Conservation (phyloP, 53 echinoderm and acorn worm genomes). For the Holothuria scabra region DNA sequence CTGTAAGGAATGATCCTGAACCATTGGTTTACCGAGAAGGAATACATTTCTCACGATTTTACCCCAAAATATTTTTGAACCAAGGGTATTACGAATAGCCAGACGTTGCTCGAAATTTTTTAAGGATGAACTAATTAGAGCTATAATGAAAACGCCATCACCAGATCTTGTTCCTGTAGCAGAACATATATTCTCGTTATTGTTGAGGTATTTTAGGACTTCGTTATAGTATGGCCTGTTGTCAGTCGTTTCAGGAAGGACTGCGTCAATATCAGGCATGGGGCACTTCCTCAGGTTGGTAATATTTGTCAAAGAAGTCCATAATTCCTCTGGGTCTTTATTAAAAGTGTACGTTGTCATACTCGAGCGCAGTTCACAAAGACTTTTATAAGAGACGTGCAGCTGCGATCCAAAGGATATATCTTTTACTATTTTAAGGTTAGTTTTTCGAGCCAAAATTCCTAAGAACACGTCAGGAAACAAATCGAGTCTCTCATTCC, state of each 20-base stretch:
- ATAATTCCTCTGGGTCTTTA: neutral
- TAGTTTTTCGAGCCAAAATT: neutral
- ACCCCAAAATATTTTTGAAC: constrained; percentile 2
- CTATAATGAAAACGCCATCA: constrained; percentile 52
- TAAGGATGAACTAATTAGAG: constrained; percentile 59
- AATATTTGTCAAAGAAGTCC: constrained; percentile 11
- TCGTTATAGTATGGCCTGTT: constrained; percentile 44
- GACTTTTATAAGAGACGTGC: no score
- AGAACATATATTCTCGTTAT: constrained; percentile 31
- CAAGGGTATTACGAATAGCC: constrained; percentile 71
- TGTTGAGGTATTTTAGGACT: constrained; percentile 27
- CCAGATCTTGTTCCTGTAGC: neutral
- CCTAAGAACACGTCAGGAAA: constrained; percentile 19
- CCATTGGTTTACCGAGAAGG: constrained; percentile 40
- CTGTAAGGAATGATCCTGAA: neutral
- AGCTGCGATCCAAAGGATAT: constrained; percentile 15
- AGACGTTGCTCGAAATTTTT: constrained; percentile 28
- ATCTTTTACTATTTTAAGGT: neutral
- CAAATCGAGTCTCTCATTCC: neutral
- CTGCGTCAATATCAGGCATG: constrained; percentile 52
- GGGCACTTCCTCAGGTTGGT: constrained; percentile 24
- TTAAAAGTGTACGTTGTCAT: neutral
- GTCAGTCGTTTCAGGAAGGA: constrained; percentile 45
- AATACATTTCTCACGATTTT: constrained; percentile 45
- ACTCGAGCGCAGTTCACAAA: neutral